These are phyloP conservation scores for Holothuria glaberrima DNA, from an alignment of 35 echinoderm and acorn worm genomes.

Conservation along the genomic window DNA sequence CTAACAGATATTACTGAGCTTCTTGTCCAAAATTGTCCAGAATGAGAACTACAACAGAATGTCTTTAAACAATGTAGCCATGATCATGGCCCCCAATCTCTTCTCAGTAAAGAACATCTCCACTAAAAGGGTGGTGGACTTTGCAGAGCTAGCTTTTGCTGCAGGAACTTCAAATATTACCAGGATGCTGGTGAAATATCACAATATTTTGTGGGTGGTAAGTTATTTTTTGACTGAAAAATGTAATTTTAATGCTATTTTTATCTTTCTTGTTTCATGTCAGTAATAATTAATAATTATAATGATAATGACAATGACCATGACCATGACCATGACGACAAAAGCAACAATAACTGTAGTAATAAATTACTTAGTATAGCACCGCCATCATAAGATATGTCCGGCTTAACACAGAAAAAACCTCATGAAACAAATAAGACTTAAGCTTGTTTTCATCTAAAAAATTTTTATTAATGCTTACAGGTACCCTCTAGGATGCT, in stretches of 20 bases:
- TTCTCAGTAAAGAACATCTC: constrained; percentile 77
- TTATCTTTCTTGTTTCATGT: too few relatives aligned
- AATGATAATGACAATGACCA: too few relatives aligned
- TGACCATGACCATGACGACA: too few relatives aligned
- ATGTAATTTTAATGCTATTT: too few relatives aligned
- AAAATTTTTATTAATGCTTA: too few relatives aligned
- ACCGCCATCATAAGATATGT: too few relatives aligned
- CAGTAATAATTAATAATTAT: too few relatives aligned
- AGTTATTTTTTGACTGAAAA: constrained; percentile 19
- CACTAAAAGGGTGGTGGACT: constrained; percentile 75
- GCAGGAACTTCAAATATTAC: constrained; percentile 96
- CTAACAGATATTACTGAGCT: constrained; percentile 82
- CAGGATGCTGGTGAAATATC: constrained; percentile 93
- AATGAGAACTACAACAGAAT: constrained; percentile 87
- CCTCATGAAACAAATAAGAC: too few relatives aligned
- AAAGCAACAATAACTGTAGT: too few relatives aligned
- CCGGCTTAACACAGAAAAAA: too few relatives aligned
- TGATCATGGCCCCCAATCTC: constrained; percentile 99
- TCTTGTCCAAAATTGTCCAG: constrained; percentile 77
- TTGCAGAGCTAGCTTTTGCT: constrained; percentile 83
- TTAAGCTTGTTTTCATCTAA: too few relatives aligned
- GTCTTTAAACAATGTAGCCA: constrained; percentile 96
- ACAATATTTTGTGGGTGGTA: constrained; percentile 94
- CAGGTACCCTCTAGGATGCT: constrained; percentile 90
- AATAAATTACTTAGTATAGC: too few relatives aligned